Evolutionary conservation across 2,888 invertebrate genomes (phyloP).

Genomic region (Nephrotoma appendiculata): DNA sequence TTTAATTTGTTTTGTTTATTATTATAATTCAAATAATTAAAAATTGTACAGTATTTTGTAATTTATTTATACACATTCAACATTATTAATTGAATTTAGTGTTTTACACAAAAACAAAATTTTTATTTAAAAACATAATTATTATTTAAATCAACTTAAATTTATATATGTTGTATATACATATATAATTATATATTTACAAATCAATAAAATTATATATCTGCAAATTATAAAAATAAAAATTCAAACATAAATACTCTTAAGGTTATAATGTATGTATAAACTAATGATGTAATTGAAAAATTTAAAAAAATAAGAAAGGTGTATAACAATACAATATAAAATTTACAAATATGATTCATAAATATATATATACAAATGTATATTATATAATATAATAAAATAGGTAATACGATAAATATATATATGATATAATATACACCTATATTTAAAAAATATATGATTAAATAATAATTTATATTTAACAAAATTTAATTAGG

Average conservation of each 20-base stretch:
- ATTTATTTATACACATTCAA: background rate
- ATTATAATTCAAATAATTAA: background rate
- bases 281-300: background rate
- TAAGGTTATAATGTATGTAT: background rate
- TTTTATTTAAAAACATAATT: background rate
- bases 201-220: background rate
- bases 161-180: background rate
- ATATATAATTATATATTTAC: background rate
- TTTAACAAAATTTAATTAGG: background rate
- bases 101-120: background rate
- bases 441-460: background rate
- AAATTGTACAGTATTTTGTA: background rate
- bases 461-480: background rate
- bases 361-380: no score
- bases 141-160: background rate
- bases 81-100: background rate
- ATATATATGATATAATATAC: no score
- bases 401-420: no score
- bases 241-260: background rate
- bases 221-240: background rate
- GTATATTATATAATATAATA: no score
- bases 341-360: background rate
- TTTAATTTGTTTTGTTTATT: background rate
- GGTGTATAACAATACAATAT: background rate
- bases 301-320: background rate